Evolutionary conservation across 2,797 vertebrate species (phyloP).

Genomic region (Chloroceryle inda): DNA sequence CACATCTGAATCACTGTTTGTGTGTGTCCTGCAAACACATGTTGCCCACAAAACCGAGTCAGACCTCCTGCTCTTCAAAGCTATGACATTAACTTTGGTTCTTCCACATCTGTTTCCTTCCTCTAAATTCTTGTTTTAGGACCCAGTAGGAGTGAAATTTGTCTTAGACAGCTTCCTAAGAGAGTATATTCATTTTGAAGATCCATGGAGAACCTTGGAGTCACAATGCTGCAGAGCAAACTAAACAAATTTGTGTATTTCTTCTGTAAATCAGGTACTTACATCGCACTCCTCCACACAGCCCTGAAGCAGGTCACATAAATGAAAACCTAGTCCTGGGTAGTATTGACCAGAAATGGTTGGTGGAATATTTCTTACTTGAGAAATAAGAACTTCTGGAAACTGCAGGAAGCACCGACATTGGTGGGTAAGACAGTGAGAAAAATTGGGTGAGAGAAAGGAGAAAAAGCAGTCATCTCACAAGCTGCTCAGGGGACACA

Average conservation of each 20-base stretch:
- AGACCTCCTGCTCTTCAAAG: background rate
- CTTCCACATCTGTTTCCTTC: background rate
- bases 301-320: background rate
- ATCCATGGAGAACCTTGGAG: background rate
- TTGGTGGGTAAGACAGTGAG: background rate
- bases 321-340: background rate
- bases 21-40: background rate
- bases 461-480: background rate
- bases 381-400: background rate
- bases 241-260: background rate
- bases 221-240: background rate
- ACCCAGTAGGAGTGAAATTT: background rate
- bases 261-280: background rate
- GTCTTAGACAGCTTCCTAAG: background rate
- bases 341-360: background rate
- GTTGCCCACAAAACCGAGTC: background rate
- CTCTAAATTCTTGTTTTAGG: background rate
- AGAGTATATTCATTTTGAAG: background rate
- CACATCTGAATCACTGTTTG: background rate
- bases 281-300: background rate
- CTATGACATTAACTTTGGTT: background rate
- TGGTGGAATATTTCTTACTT: background rate
- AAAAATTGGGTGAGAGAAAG: background rate
- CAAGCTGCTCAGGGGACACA: background rate
- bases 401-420: background rate